These are phyloP conservation scores for Sarcophaga rosellei DNA, from an alignment of 2,888 invertebrate species.

Conservation along the genomic window DNA sequence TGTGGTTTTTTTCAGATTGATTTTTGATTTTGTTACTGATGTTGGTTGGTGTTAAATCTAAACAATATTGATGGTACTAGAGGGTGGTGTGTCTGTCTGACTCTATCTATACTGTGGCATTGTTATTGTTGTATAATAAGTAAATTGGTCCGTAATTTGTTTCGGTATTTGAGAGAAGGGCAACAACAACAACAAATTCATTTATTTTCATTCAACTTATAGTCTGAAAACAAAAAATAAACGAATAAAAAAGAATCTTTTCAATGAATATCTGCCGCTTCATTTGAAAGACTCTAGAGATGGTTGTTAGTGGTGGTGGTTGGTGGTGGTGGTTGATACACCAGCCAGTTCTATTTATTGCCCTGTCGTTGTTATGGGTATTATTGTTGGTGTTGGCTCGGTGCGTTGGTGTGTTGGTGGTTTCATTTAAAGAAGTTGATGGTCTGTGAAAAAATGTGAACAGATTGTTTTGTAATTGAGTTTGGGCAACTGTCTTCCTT, in stretches of 20 bases:
- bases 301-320: slow-evolving; percentile 36
- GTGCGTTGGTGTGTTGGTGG: slow-evolving; percentile 45
- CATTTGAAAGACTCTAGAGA: neutral
- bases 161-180: slow-evolving; percentile 68
- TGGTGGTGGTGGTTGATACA: slow-evolving; percentile 32
- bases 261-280: slow-evolving; percentile 37
- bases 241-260: slow-evolving; percentile 29
- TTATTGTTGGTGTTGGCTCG: slow-evolving; percentile 10
- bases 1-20: slow-evolving; percentile 58
- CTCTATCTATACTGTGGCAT: neutral
- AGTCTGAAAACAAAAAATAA: slow-evolving; percentile 59
- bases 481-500: slow-evolving; percentile 73
- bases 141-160: slow-evolving; percentile 78
- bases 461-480: slow-evolving; percentile 81
- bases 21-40: slow-evolving; percentile 58
- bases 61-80: neutral
- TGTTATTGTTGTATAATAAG: slow-evolving; percentile 50
- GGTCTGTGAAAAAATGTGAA: slow-evolving; percentile 81
- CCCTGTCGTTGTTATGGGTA: neutral
- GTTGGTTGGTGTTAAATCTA: neutral
- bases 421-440: slow-evolving; percentile 79
- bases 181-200: slow-evolving; percentile 60
- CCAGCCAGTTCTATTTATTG: slow-evolving; percentile 20
- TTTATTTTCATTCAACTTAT: slow-evolving; percentile 66
- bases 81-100: slow-evolving; percentile 13